Evolutionary conservation across 2,888 invertebrate genomes (phyloP).

Genomic region (Stenotaenia linearis): DNA sequence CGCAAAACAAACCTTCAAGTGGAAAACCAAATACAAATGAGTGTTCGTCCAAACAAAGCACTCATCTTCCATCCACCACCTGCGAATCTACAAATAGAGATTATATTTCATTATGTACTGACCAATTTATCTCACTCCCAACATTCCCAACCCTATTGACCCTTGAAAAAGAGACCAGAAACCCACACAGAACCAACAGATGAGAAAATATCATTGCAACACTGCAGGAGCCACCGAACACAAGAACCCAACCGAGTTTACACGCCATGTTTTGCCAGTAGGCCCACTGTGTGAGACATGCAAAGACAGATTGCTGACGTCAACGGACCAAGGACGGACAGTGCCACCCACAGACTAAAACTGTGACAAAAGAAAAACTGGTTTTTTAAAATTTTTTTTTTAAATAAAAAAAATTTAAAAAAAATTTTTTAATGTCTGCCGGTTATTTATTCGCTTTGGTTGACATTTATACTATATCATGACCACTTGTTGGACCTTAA

Average conservation of each 20-base stretch:
- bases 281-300: neutral
- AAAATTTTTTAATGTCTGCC: too few species aligned
- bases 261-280: constrained; percentile 20
- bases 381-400: neutral
- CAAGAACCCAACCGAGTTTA: constrained; percentile 17
- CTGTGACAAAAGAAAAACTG: neutral
- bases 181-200: neutral
- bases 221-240: neutral
- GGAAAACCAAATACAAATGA: too few species aligned
- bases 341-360: constrained; percentile 23
- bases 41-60: too few species aligned
- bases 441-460: neutral
- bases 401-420: neutral
- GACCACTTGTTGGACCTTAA: neutral
- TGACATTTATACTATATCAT: constrained; percentile 26
- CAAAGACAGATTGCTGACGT: constrained; percentile 11
- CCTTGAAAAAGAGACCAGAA: neutral
- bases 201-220: neutral
- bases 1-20: too few species aligned
- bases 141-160: neutral
- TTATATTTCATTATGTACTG: too few species aligned
- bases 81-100: too few species aligned
- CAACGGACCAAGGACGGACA: constrained; percentile 21
- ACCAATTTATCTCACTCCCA: too few species aligned
- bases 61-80: too few species aligned